Evolutionary conservation across 1,140 invertebrate species (phyloP), one percentile per base, ranked within the genome.

Genomic region (Epicauta chinensis): DNA sequence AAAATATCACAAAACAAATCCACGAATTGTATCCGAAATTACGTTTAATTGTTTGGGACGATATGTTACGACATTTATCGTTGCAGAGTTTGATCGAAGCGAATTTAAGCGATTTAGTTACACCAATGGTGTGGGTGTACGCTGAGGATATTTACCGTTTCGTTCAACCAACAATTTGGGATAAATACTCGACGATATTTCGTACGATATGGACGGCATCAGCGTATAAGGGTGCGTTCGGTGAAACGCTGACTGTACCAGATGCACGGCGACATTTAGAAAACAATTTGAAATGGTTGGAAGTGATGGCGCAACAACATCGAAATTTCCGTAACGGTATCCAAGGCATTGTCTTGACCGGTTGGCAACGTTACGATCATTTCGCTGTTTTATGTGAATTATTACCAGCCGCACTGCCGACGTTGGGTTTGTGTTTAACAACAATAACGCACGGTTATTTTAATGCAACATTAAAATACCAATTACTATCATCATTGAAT

Each of bases 321-420:
- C 47, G 63, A 74, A 63, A 67, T 72, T 65, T 68, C 71, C 72
- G 71, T 68, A 77, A 73, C 30, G 79, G 81, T 52, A 76, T 87
- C 51, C 64, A 75, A 2, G 84, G 84, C 7, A 75, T 86, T 13
- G 82, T 81, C 10, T 66, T 90, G 3, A 90, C 87, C 11, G 87
- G 87, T 0, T 90, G 87, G 87, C 87, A 87, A 14, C 77, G 87
- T 56, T 93, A 92, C 65, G 92, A 95, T 70, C 95, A 98, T 69
- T 91, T 93, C 75, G 90, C 91, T 2, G 82, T 89, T 0, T 76
- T 97, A 11, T 96, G 92, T 69, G 96, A 99, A 73, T 71, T 97
- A 4, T 70, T 99, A n/a, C 88, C 89, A 1, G 78, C 81, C 0
- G 81, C 84, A 2, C 71, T 98, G 46, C 95, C 95, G 5, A 87